These are phyloP conservation scores for Eucidaris tribuloides DNA, from an alignment of 35 echinoderm and acorn worm species.

Conservation along the genomic window DNA sequence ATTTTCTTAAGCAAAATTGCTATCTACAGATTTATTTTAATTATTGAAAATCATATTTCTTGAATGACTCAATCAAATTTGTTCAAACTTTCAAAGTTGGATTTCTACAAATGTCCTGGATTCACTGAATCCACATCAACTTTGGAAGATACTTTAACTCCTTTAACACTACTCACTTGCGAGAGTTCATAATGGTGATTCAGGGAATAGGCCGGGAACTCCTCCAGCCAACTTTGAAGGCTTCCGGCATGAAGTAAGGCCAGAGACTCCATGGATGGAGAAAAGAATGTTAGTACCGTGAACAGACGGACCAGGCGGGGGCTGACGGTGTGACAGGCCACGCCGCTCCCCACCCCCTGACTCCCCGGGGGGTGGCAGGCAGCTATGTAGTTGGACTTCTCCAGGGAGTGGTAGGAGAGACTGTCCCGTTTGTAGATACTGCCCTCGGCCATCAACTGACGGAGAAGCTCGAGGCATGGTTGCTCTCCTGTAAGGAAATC, in stretches of 20 bases:
- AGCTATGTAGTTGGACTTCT: constrained; percentile 60
- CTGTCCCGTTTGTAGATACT: constrained; percentile 63
- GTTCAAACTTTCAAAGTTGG: neutral
- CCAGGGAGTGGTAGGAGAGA: constrained; percentile 60
- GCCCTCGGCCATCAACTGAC: constrained; percentile 60
- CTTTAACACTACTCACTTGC: constrained; percentile 33
- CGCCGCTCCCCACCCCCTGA: constrained; percentile 57
- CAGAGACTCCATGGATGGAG: constrained; percentile 43
- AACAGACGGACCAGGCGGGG: constrained; percentile 61
- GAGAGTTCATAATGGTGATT: constrained; percentile 73
- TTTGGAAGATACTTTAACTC: neutral
- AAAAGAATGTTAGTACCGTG: constrained; percentile 47
- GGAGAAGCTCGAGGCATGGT: constrained; percentile 72
- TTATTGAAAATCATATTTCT: neutral
- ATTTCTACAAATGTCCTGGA: neutral
- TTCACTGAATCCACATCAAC: neutral
- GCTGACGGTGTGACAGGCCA: constrained; percentile 44
- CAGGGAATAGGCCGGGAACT: constrained; percentile 90
- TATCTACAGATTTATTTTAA: neutral
- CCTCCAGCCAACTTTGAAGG: constrained; percentile 83
- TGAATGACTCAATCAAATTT: neutral
- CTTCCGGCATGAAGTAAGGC: constrained; percentile 41
- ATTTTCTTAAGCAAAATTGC: neutral
- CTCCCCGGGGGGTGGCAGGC: constrained; percentile 42
- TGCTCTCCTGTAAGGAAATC: constrained; percentile 41